A percentile compares a stretch with the other conserved stretches of the same genome.
Conservation (phyloP, 2,888 invertebrate species). For the Drosophila borealis region DNA sequence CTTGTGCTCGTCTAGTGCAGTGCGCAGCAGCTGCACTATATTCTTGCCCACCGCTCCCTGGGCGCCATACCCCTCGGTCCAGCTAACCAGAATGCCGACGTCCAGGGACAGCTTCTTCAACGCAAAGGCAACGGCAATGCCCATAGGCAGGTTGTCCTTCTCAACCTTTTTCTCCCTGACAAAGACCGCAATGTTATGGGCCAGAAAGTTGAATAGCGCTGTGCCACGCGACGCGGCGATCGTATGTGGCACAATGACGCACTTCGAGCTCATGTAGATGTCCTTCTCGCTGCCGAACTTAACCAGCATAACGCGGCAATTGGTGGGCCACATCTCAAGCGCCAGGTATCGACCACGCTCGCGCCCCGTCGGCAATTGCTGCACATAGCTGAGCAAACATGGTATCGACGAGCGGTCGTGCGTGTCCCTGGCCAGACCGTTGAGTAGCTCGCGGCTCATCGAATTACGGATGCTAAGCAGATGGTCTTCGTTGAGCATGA, state of each 20-base stretch:
- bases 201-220: slow-evolving; percentile 96
- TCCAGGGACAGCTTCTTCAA: slow-evolving; percentile 93
- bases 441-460: slow-evolving; percentile 90
- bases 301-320: slow-evolving; percentile 97
- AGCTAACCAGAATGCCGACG: slow-evolving; percentile 91
- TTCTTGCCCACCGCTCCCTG: slow-evolving; percentile 94
- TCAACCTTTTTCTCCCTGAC: slow-evolving; percentile 91
- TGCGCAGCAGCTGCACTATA: slow-evolving; percentile 93
- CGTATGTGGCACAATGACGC: slow-evolving; percentile 95
- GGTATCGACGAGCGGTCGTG: slow-evolving; percentile 92
- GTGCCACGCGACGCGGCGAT: slow-evolving; percentile 95
- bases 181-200: slow-evolving; percentile 94
- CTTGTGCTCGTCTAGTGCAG: slow-evolving; percentile 92
- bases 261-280: slow-evolving; percentile 97
- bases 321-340: slow-evolving; percentile 98
- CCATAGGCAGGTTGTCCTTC: slow-evolving; percentile 91
- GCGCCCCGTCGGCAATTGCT: slow-evolving; percentile 95
- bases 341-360: slow-evolving; percentile 97
- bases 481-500: slow-evolving; percentile 90
- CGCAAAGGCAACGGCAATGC: slow-evolving; percentile 98
- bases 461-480: slow-evolving; percentile 89
- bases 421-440: slow-evolving; percentile 90
- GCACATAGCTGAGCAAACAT: slow-evolving; percentile 97
- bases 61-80: slow-evolving; percentile 98
- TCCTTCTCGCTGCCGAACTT: slow-evolving; percentile 90